A percentile compares a stretch with the other conserved stretches of the same genome.
phyloP scores from a whole-genome alignment of 2,797 vertebrate species.

The Coregonus ussuriensis region DNA sequence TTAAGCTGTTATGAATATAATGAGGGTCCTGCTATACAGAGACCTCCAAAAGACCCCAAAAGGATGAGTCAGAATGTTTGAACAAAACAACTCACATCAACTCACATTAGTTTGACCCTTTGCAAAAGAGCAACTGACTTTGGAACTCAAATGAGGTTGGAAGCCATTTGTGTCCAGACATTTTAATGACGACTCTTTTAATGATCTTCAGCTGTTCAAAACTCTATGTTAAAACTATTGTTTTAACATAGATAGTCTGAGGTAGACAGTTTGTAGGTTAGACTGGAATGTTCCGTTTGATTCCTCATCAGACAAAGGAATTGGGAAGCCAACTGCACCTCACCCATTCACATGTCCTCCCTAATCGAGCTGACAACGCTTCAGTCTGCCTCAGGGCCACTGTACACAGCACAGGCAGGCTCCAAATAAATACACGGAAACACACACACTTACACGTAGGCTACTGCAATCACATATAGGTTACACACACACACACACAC shows the following conservation, averaged over 20 bases:
- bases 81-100: constrained; percentile 11
- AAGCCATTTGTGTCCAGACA: background rate
- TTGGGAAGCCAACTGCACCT: background rate
- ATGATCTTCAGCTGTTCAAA: no score
- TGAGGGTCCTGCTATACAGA: background rate
- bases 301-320: constrained; percentile 15
- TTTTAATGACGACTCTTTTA: background rate
- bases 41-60: constrained; percentile 15
- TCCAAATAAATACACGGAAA: background rate
- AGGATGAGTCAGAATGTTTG: constrained; percentile 28
- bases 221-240: no score
- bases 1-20: constrained; percentile 4
- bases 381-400: constrained; percentile 21
- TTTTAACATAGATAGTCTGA: background rate
- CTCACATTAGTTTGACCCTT: background rate
- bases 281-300: constrained; percentile 15
- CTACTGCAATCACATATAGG: background rate
- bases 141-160: no score
- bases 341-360: constrained; percentile 29
- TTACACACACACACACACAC: background rate
- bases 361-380: constrained; percentile 22
- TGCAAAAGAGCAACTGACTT: background rate
- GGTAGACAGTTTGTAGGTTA: constrained; percentile 28
- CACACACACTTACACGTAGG: background rate
- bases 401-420: background rate